phyloP scores from a whole-genome alignment of 2,113 vertebrate genomes.

The Eptesicus fuscus region DNA sequence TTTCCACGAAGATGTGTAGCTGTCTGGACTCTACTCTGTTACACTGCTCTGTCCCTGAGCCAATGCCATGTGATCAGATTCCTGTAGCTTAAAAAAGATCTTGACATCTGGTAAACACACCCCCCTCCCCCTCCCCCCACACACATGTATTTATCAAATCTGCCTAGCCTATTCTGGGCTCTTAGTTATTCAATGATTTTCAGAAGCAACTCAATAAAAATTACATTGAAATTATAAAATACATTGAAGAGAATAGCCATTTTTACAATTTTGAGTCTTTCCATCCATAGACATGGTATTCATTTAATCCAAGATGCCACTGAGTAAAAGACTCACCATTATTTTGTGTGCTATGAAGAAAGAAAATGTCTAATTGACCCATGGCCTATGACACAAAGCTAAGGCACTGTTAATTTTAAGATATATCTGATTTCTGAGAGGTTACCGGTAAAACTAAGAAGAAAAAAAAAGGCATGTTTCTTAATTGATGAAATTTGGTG shows the following conservation, averaged over 20 bases:
- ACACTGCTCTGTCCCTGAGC: accelerated
- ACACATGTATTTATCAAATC: neutral
- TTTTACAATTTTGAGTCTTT: too few relatives aligned
- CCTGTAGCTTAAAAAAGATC: neutral
- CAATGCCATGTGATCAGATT: neutral
- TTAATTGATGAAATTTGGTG: neutral
- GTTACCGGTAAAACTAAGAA: neutral
- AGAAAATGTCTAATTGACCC: neutral
- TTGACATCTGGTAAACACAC: neutral
- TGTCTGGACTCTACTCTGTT: neutral
- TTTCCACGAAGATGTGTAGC: accelerated
- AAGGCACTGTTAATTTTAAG: neutral
- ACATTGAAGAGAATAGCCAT: neutral
- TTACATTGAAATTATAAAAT: neutral
- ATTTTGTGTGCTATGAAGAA: neutral
- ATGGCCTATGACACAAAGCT: neutral
- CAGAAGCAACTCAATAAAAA: neutral
- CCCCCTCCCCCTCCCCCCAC: neutral
- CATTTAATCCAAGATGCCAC: neutral
- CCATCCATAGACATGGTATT: neutral
- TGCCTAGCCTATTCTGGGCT: neutral
- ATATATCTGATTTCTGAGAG: neutral
- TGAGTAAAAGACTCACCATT: neutral
- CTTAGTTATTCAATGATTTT: neutral
- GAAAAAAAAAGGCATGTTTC: neutral